Conservation (phyloP, 1,140 invertebrate genomes). For the Caerostris darwini region DNA sequence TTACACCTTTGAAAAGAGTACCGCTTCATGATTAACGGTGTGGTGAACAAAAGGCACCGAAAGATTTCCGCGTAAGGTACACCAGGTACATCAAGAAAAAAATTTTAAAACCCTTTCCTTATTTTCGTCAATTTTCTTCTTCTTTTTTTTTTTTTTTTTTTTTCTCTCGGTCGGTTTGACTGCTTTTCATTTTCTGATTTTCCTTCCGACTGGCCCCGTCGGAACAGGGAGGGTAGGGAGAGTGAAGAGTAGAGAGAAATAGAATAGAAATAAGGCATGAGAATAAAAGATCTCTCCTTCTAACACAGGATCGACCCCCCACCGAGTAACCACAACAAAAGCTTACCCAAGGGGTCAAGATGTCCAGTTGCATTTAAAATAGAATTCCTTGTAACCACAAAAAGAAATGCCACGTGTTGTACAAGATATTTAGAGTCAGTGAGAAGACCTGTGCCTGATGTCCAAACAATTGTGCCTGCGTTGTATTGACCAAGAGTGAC, state of each 20-base stretch:
- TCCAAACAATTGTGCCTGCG: too few species aligned
- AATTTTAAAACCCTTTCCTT: slow-evolving; percentile 1
- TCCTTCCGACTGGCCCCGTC: neutral
- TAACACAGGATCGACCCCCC: neutral
- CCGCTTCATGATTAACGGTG: slow-evolving; percentile 57
- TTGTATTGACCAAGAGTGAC: too few species aligned
- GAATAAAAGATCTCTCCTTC: neutral
- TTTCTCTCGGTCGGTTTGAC: too few species aligned
- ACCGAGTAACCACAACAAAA: slow-evolving; percentile 3
- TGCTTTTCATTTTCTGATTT: neutral
- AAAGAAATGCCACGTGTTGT: neutral
- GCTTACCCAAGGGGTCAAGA: neutral
- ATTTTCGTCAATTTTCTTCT: neutral
- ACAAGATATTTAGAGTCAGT: neutral
- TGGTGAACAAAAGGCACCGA: slow-evolving; percentile 13
- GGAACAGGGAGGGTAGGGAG: neutral
- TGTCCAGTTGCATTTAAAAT: neutral
- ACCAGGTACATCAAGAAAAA: neutral
- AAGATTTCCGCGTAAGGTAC: slow-evolving; percentile 40
- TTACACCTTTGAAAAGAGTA: slow-evolving; percentile 6
- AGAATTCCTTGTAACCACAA: neutral
- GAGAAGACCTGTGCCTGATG: neutral
- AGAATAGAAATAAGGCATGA: neutral
- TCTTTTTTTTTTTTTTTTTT: too few species aligned
- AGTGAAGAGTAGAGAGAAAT: neutral